Percentiles rank a stretch among this genome's conserved stretches.
These are phyloP conservation scores for Ganaspis brasiliensis DNA, from an alignment of 2,888 invertebrate species.

Conservation along the genomic window DNA sequence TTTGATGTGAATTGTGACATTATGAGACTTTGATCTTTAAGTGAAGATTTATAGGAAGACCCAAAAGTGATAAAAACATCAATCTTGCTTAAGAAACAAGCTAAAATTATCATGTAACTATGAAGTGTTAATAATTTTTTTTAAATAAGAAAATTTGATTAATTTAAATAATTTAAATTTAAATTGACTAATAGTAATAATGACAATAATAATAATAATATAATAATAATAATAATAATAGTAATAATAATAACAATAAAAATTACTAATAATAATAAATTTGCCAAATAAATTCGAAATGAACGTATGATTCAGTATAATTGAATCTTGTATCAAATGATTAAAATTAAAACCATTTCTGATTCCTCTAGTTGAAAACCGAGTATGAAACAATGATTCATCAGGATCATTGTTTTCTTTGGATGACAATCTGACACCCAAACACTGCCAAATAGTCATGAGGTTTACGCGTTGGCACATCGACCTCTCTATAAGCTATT, in stretches of 20 bases:
- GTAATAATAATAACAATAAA: too few relatives aligned
- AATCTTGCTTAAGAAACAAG: background rate
- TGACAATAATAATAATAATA: too few relatives aligned
- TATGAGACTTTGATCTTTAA: slow-evolving; percentile 3
- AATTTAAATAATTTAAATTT: too few relatives aligned
- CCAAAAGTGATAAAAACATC: background rate
- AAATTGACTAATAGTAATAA: too few relatives aligned
- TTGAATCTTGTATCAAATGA: background rate
- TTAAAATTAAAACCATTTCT: background rate
- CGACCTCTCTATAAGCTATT: slow-evolving; percentile 37
- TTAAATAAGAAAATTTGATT: too few relatives aligned
- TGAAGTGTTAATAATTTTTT: too few relatives aligned
- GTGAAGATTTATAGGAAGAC: background rate
- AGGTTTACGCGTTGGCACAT: slow-evolving; percentile 41
- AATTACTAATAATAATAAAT: too few relatives aligned
- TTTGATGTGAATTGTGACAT: slow-evolving; percentile 16
- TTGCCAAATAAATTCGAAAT: background rate
- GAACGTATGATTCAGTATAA: too few relatives aligned
- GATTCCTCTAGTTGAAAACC: background rate
- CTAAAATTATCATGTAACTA: slow-evolving; percentile 23
- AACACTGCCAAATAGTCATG: slow-evolving; percentile 37
- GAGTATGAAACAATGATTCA: slow-evolving; percentile 8
- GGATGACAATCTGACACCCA: slow-evolving; percentile 38
- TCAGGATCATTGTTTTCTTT: slow-evolving; percentile 39
- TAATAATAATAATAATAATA: too few relatives aligned